Conservation (phyloP, 2,888 invertebrate species). For the Lasioglossum oenotherae region DNA sequence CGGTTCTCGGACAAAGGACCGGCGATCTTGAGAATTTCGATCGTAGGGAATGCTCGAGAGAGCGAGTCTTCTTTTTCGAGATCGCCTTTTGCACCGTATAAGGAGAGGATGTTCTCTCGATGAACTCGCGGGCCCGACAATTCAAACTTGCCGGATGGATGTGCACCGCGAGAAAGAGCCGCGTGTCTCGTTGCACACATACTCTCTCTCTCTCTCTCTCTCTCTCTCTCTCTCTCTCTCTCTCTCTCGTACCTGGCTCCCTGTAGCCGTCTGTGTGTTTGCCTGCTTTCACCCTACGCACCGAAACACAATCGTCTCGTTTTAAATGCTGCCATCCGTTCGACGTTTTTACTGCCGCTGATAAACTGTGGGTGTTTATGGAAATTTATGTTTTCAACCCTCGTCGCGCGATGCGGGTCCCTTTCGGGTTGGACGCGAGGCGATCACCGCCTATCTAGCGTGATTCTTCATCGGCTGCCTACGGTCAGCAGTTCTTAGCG, state of each 20-base stretch:
- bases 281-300: conserved; percentile 5
- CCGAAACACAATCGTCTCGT: neutral
- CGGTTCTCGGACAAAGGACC: conserved; percentile 53
- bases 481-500: neutral
- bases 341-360: neutral
- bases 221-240: too few relatives aligned
- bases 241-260: neutral
- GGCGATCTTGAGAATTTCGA: conserved; percentile 66
- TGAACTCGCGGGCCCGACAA: conserved; percentile 21
- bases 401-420: conserved; percentile 1
- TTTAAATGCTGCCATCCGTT: neutral
- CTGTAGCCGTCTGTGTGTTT: neutral
- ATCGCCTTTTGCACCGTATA: conserved; percentile 42
- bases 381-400: conserved; percentile 4
- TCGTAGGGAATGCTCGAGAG: conserved; percentile 55
- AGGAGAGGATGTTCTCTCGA: conserved; percentile 30
- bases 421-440: neutral
- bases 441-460: neutral
- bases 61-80: conserved; percentile 47
- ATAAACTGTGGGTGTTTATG: conserved; percentile 10
- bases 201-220: too few relatives aligned
- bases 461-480: neutral
- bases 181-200: neutral
- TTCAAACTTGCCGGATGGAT: conserved; percentile 25
- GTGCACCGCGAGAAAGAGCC: neutral